A percentile compares a stretch with the other conserved stretches of the same genome.
Conservation (phyloP, 2,888 invertebrate species). For the Thera obeliscata region DNA sequence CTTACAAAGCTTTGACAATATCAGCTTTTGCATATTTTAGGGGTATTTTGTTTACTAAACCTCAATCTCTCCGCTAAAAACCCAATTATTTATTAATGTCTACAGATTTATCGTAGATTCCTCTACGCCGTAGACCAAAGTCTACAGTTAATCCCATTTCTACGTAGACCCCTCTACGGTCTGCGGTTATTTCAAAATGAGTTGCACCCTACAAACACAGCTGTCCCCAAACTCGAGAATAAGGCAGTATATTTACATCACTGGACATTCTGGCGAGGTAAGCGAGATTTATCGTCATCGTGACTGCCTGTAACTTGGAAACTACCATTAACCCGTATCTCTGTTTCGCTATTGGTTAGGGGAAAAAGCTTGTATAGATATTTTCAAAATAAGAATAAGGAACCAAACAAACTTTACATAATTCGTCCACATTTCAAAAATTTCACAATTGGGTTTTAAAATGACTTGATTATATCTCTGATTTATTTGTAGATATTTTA, state of each 20-base stretch:
- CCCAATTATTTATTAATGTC: neutral
- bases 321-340: conserved; percentile 10
- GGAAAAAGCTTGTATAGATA: neutral
- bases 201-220: conserved; percentile 34
- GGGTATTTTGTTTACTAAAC: too few species aligned
- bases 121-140: conserved; percentile 14
- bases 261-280: conserved; percentile 43
- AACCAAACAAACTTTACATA: too few species aligned
- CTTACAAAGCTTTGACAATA: too few species aligned
- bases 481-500: too few species aligned
- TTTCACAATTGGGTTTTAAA: too few species aligned
- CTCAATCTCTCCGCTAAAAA: too few species aligned
- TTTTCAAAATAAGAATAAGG: too few species aligned
- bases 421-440: too few species aligned
- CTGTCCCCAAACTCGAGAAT: conserved; percentile 25
- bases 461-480: too few species aligned
- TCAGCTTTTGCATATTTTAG: too few species aligned
- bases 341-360: conserved; percentile 5
- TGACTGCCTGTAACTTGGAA: conserved; percentile 11
- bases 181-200: conserved; percentile 14
- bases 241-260: conserved; percentile 46
- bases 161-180: conserved; percentile 8
- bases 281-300: conserved; percentile 48
- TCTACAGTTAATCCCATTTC: too few species aligned
- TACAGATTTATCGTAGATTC: neutral